These are phyloP conservation scores for Pocillopora verrucosa DNA, from an alignment of 64 coral and sea anemone genomes.

Conservation along the genomic window DNA sequence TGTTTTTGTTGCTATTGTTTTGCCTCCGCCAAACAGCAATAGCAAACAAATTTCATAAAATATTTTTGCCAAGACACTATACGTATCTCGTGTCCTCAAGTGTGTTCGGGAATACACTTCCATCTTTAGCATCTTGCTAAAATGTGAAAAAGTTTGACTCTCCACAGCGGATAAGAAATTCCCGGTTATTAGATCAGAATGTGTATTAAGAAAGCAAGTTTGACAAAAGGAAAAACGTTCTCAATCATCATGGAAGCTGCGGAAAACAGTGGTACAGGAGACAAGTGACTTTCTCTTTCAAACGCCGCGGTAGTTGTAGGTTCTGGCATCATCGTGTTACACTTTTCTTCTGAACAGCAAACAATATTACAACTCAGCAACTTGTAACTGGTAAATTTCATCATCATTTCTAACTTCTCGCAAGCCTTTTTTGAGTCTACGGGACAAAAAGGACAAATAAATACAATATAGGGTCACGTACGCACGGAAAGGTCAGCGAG, in stretches of 20 bases:
- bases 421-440: constrained; percentile 19
- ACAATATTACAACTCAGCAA: neutral
- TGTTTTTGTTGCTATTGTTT: too few relatives aligned
- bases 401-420: neutral
- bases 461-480: neutral
- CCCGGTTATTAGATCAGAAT: neutral
- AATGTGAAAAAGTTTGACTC: too few relatives aligned
- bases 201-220: neutral
- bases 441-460: neutral
- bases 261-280: neutral
- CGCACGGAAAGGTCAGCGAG: too few relatives aligned
- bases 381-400: neutral
- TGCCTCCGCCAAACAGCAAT: too few relatives aligned
- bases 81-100: too few relatives aligned
- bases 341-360: neutral
- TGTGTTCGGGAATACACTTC: too few relatives aligned
- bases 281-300: neutral
- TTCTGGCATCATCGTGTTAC: neutral
- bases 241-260: neutral
- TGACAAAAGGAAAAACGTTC: neutral
- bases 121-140: too few relatives aligned
- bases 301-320: too few relatives aligned
- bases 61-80: too few relatives aligned
- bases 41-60: too few relatives aligned
- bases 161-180: neutral